Conservation (phyloP, 1,140 invertebrate species). For the Galendromus occidentalis region DNA sequence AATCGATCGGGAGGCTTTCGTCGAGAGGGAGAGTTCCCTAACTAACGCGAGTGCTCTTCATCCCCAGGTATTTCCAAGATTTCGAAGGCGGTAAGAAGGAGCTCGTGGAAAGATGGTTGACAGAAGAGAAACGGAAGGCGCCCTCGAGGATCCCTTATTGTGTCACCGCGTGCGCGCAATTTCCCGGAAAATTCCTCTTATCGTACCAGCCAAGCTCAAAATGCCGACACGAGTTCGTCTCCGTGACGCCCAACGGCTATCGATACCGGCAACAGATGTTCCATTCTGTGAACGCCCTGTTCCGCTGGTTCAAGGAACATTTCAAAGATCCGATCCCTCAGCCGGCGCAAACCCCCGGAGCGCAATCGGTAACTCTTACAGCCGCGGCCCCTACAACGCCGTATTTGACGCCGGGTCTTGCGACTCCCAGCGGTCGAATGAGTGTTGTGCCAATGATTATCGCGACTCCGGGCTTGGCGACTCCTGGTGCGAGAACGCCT, state of each 20-base stretch:
- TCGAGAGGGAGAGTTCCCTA: too few relatives aligned
- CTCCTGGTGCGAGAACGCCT: neutral
- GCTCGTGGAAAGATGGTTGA: constrained; percentile 63
- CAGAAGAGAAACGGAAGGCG: constrained; percentile 63
- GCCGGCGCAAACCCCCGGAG: neutral
- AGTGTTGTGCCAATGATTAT: neutral
- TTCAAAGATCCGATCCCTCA: constrained; percentile 66
- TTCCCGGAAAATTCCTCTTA: constrained; percentile 82
- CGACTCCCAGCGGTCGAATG: constrained; percentile 5
- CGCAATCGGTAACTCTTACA: neutral
- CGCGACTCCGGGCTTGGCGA: neutral
- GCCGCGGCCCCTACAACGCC: neutral
- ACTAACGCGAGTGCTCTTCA: too few relatives aligned
- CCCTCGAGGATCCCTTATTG: constrained; percentile 75
- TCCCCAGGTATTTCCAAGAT: constrained; percentile 18
- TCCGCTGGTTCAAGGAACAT: constrained; percentile 96
- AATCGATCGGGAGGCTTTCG: neutral
- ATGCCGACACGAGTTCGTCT: constrained; percentile 72
- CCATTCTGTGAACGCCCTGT: constrained; percentile 52
- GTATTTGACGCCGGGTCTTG: neutral
- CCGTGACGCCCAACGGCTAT: constrained; percentile 76
- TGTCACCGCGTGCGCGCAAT: constrained; percentile 61
- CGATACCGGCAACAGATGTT: constrained; percentile 72
- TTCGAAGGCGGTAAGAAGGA: constrained; percentile 34
- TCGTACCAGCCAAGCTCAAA: constrained; percentile 68